A percentile compares a stretch with the other conserved stretches of the same genome.
Conservation (phyloP, 2,113 vertebrate species). For the Labeo catla region DNA sequence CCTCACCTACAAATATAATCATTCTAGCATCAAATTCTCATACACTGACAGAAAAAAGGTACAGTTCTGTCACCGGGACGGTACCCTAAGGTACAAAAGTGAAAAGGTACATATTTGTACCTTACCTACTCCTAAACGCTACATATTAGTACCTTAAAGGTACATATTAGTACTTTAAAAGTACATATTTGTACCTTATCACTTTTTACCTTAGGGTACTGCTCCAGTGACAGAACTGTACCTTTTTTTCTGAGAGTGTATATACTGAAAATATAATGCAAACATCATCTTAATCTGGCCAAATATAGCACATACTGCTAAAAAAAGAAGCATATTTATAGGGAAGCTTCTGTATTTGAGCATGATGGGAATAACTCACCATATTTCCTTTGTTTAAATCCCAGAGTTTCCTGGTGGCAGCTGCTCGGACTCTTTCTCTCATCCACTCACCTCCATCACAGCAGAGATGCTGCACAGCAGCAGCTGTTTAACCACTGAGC, state of each 20-base stretch:
- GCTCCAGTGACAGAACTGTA: too few species aligned
- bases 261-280: not conserved
- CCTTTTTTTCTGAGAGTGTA: too few species aligned
- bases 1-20: not conserved
- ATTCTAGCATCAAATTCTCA: not conserved
- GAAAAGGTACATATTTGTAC: too few species aligned
- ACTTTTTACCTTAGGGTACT: too few species aligned
- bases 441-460: slow-evolving; percentile 62
- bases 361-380: slow-evolving; percentile 64
- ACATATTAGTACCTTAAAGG: too few species aligned
- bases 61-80: too few species aligned
- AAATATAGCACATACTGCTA: not conserved
- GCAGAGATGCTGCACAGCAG: slow-evolving; percentile 57
- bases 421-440: slow-evolving; percentile 52
- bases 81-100: too few species aligned
- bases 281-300: not conserved
- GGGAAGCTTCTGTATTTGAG: not conserved
- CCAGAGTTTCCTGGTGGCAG: slow-evolving; percentile 28
- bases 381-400: slow-evolving; percentile 60
- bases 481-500: slow-evolving; percentile 66
- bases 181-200: too few species aligned
- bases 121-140: too few species aligned
- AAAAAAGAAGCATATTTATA: not conserved
- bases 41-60: too few species aligned
- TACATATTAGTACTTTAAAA: too few species aligned